Base-by-base conservation (phyloP, 2,888 invertebrate genomes). In the Margaritifera margaritifera region DNA sequence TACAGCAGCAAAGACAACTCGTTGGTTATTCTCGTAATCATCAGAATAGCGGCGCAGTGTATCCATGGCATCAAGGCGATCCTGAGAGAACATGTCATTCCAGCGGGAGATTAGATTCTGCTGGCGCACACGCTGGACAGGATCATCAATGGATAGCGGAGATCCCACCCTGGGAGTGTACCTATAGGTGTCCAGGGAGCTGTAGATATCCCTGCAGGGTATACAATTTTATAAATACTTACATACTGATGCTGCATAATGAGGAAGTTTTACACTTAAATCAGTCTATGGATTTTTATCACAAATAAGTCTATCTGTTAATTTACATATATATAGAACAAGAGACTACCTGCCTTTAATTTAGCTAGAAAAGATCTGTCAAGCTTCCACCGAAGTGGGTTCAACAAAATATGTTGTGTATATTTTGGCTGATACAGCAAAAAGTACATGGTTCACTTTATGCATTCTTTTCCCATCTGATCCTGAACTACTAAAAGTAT, bases 21-120 rank as follows among this genome's bases (percentile, higher is more conserved):
- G 77, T 77, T 89, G 89, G 76, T 89, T 89, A 72, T 87, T 89
- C 71, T 89, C 89, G 65, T 88, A 82, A 75, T 90, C 89, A 69
- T 87, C 86, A 5, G 84, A 85, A 75, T 86, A 89, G 22, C 82
- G 77, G 27, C 88, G 75, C 50, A 90, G 82, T 1, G 85, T 88
- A 71, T 89, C 88, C 87, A 90, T 87, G 64, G 89, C 89, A 72
- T 88, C 87, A 3, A 89, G 83, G 15, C 90, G 84, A 61, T 89
- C 87, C 69, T 84, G 82, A 42, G 87, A 82, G 74, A 88, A 90
- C 83, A 89, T 83, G 78, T 89, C 89, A 69, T 89, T 89, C 82
- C 86, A 90, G 53, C 88, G 84, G 5, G 85, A 80, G 62, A 89
- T 83, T 54, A 87, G 80, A 71, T 84, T 87, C 70, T 84, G 85